Base-by-base conservation (phyloP, 2,888 invertebrate species). In the Heliconius aoede region DNA sequence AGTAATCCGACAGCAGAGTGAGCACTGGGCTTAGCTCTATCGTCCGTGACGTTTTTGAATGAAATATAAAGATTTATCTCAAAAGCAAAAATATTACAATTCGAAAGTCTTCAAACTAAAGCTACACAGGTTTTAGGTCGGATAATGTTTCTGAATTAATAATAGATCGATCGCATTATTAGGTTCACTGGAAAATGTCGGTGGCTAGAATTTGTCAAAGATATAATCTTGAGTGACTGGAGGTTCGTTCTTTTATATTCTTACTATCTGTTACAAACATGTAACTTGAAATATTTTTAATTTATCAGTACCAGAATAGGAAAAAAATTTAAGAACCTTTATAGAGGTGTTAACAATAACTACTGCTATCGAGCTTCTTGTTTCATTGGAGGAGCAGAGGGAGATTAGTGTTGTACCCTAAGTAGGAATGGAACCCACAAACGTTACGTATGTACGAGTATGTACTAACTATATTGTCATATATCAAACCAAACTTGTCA, bases 1-100 rank as follows among this genome's bases (percentile, higher is more conserved):
- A 72, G 73, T 81, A 80, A 81, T 81, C 81, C 81, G 80, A 80
- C 80, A 80, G 78, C 72, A 71, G 81, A 81, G 78, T 77, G 80
- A 81, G 77, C 81, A 55, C 72, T 75, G 71, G 76, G 75, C 78
- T 81, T 78, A 78, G 76, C 76, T 40, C 51, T 28, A 71, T 55
- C 75, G 61, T 62, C 69, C 55, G 62, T 40, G 58, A 72, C 58
- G 58, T 40, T 36, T 55, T 69, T 69, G 30, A 55, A 69, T 69
- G 28, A 30, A 51, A 69, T 11, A 30, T 68, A 28, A 69, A 51
- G 55, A 55, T 69, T 69, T n/a, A 69, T 55, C 24, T 69, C 36
- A 36, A 36, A 65, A 15, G 21, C 36, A 9, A 32, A 32, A 32
- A 30, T n/a, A 5, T 65, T 24, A 36, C 4, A 24, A 36, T 13